Percentiles rank a stretch among this genome's conserved stretches.
phyloP scores from a whole-genome alignment of 2,888 invertebrate species.

The Embidobia sp. region DNA sequence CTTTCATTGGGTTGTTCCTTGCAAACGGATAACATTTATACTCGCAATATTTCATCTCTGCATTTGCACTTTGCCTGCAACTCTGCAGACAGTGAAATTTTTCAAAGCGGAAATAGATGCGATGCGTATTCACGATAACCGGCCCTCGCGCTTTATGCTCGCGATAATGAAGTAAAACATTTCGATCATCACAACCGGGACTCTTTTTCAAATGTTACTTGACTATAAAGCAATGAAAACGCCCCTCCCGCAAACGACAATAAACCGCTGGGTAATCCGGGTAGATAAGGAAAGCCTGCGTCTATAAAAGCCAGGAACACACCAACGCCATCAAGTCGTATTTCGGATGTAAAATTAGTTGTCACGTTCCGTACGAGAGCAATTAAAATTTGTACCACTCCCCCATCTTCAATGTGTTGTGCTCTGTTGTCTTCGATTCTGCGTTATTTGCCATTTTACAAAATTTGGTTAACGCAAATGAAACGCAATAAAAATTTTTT shows the following conservation, averaged over 20 bases:
- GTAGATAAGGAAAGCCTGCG: conserved; percentile 35
- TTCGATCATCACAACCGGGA: conserved; percentile 26
- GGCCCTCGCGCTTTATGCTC: conserved; percentile 7
- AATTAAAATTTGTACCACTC: too few species aligned
- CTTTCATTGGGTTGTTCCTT: conserved; percentile 18
- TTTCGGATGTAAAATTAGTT: conserved; percentile 4
- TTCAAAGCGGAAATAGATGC: conserved; percentile 29
- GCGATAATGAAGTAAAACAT: conserved; percentile 40
- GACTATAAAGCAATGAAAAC: conserved; percentile 45
- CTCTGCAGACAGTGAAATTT: conserved; percentile 42
- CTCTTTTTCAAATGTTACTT: conserved; percentile 45
- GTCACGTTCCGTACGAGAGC: too few species aligned
- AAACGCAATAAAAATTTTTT: too few species aligned
- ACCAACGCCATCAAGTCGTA: background rate
- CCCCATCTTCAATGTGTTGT: too few species aligned
- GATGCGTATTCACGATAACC: conserved; percentile 42
- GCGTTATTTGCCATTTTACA: too few species aligned
- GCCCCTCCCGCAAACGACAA: conserved; percentile 12
- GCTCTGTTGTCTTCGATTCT: too few species aligned
- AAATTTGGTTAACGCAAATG: too few species aligned
- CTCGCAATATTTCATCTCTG: conserved; percentile 38
- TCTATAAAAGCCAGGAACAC: conserved; percentile 17
- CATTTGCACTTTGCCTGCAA: conserved; percentile 31
- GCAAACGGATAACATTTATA: conserved; percentile 31
- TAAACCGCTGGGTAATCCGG: conserved; percentile 33